Conservation (phyloP, 2,113 vertebrate species). For the Chaetura pelagica region DNA sequence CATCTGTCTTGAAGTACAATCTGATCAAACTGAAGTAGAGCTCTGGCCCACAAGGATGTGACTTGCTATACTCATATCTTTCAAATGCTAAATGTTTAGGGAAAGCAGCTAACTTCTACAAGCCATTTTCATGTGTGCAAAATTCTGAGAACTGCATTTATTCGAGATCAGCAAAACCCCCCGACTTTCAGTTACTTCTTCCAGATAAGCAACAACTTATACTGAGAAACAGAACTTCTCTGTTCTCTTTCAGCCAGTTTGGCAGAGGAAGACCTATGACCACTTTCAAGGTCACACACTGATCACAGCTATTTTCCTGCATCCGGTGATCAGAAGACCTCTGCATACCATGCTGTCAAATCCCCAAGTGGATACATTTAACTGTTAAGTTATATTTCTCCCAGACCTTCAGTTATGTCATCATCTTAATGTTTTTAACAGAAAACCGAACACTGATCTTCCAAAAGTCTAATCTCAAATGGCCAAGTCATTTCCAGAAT, state of each 20-base stretch:
- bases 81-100: neutral
- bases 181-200: constrained; percentile 13
- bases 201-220: neutral
- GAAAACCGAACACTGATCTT: neutral
- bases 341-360: constrained; percentile 30
- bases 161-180: neutral
- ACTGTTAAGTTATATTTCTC: neutral
- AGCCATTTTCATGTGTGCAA: neutral
- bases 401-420: neutral
- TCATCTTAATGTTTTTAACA: neutral
- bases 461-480: neutral
- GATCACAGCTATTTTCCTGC: constrained; percentile 27
- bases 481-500: neutral
- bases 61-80: neutral
- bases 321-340: constrained; percentile 42
- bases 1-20: neutral
- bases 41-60: neutral
- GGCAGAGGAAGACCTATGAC: neutral
- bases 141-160: neutral
- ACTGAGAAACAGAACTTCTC: constrained; percentile 41
- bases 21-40: neutral
- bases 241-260: neutral
- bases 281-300: constrained; percentile 39
- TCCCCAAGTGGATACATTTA: neutral
- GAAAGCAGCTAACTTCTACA: neutral